Conservation (phyloP, 2,888 invertebrate species). For the Dryococelus australis region DNA sequence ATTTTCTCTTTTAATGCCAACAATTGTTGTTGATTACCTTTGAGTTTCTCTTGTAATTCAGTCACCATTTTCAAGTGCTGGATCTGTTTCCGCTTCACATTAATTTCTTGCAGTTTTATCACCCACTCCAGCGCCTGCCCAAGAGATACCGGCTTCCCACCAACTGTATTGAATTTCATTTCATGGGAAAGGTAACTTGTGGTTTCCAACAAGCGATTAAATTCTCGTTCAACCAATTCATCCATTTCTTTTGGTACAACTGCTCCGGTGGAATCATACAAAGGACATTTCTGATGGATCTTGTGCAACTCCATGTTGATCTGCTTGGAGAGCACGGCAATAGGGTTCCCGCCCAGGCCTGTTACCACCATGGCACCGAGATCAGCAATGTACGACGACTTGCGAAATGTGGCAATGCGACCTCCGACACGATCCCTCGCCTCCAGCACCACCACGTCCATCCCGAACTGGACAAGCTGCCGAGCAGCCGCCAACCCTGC, state of each 20-base stretch:
- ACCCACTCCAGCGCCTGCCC: conserved; percentile 98
- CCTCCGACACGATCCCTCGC: conserved; percentile 94
- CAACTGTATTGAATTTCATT: conserved; percentile 90
- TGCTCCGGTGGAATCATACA: conserved; percentile 93
- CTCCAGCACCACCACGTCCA: conserved; percentile 91
- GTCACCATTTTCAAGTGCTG: conserved; percentile 86
- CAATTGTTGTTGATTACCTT: conserved; percentile 74
- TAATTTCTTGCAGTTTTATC: conserved; percentile 94
- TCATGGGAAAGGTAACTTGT: conserved; percentile 96
- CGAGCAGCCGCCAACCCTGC: conserved; percentile 94
- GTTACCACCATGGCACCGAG: conserved; percentile 97
- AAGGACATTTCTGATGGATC: conserved; percentile 92
- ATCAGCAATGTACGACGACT: conserved; percentile 80
- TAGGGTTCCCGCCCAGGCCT: conserved; percentile 95
- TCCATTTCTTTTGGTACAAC: conserved; percentile 97
- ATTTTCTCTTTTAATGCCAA: conserved; percentile 69
- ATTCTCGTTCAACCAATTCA: conserved; percentile 81
- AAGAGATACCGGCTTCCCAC: conserved; percentile 86
- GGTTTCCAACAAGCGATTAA: conserved; percentile 86
- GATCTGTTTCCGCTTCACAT: conserved; percentile 93
- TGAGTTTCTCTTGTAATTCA: conserved; percentile 86
- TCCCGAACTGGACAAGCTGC: conserved; percentile 93
- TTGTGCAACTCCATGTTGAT: conserved; percentile 96
- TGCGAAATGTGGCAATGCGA: conserved; percentile 93
- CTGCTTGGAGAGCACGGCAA: conserved; percentile 93